Evolutionary conservation across 1,140 invertebrate species (phyloP).

Genomic region (Bombus confusus): DNA sequence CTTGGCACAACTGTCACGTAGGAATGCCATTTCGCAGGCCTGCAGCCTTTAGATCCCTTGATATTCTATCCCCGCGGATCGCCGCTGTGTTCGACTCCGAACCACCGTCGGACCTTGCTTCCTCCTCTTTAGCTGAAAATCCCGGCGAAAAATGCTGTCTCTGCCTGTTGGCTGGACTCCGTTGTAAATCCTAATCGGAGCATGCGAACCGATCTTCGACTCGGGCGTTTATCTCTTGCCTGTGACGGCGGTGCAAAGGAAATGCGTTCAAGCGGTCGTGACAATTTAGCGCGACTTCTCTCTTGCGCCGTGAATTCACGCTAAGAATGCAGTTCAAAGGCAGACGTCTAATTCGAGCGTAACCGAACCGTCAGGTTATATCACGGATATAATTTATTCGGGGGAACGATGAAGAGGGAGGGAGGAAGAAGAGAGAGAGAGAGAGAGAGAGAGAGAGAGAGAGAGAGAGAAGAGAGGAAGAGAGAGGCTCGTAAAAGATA

Average conservation of each 20-base stretch:
- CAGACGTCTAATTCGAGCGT: conserved; percentile 22
- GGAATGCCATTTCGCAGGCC: conserved; percentile 56
- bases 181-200: conserved; percentile 29
- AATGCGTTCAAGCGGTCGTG: background rate
- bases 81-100: background rate
- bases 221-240: background rate
- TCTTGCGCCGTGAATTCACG: background rate
- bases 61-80: conserved; percentile 36
- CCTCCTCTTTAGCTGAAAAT: background rate
- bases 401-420: background rate
- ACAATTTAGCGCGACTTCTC: conserved; percentile 5
- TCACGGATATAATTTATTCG: conserved; percentile 36
- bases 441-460: background rate
- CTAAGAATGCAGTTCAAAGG: background rate
- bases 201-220: conserved; percentile 7
- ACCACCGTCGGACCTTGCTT: background rate
- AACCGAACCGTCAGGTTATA: background rate
- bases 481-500: conserved; percentile 13
- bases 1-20: conserved; percentile 62
- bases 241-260: background rate
- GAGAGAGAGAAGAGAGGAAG: background rate
- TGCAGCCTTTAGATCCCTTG: conserved; percentile 45
- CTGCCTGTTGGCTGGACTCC: no score
- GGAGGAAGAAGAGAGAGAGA: background rate
- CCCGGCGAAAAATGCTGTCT: background rate